Base-by-base conservation (phyloP, 2,888 invertebrate species). In the Hemithea aestivaria region DNA sequence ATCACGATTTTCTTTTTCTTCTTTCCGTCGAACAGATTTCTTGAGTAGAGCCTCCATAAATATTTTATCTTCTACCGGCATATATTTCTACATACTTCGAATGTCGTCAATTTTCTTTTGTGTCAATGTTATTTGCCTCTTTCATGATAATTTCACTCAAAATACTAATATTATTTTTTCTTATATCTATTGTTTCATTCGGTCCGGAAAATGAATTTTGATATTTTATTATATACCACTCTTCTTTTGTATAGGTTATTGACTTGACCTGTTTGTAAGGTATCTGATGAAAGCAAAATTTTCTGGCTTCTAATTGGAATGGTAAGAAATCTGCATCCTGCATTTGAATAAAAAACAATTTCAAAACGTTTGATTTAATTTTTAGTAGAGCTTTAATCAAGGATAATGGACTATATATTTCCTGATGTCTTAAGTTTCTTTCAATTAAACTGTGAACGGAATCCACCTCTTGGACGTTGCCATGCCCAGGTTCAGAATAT, bases 391-490 rank as follows among this genome's bases (percentile, higher is more conserved):
- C 35, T 21, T 27, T 24, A n/a, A 35, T 16, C 9, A 40, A 16
- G 20, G 35, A 35, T 20, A 35, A 9, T 24, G 32, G 35, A 22
- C 40, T 40, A 8, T 35, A 40, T 16, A 40, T 40, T 35, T 39
- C 43, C 35, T 43, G 38, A 11, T 43, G 35, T 25, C 39, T 25
- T 24, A 43, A 24, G 33, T 45, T 36, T 31, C 37, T 36, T 50
- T 53, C 55, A 27, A 55, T 55, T n/a, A 45, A 12, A 25, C 55
- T 53, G 29, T 57, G 55, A 2, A 40, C 33, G 26, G 35, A 37
- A 32, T 52, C 55, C 1, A 57, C 52, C 36, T 55, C 53, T 34
- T 57, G 57, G 7, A 57, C 44, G 23, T 51, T 52, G n/a, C 49
- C 45, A 27, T 55, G 47, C n/a, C 55, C 55, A 2, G 50, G 48